A percentile compares a stretch with the other conserved stretches of the same genome.
These are phyloP conservation scores for Fregetta grallaria DNA, from an alignment of 2,113 vertebrate genomes.

Conservation along the genomic window DNA sequence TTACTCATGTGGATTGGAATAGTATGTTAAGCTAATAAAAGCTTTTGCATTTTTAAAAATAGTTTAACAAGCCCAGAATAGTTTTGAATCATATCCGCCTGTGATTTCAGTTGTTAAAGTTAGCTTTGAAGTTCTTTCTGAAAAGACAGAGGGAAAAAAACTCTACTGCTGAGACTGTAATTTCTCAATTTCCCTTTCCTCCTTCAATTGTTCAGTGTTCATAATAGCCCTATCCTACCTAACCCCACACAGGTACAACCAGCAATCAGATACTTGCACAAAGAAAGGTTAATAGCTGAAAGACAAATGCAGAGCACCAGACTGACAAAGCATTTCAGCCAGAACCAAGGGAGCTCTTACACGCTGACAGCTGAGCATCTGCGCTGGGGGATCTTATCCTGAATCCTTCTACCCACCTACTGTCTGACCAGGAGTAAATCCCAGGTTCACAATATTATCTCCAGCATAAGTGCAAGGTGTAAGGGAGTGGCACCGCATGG, in stretches of 20 bases:
- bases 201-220: background rate
- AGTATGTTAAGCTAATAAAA: conserved; percentile 29
- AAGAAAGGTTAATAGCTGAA: background rate
- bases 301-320: background rate
- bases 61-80: conserved; percentile 18
- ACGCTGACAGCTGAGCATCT: background rate
- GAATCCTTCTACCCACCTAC: background rate
- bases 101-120: conserved; percentile 20
- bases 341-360: background rate
- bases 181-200: background rate
- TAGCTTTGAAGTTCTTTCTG: background rate
- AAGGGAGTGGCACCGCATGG: fast-evolving
- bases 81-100: conserved; percentile 4
- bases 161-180: background rate
- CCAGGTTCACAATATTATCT: background rate
- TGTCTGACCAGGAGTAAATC: background rate
- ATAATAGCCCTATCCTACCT: background rate
- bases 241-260: background rate
- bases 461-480: background rate
- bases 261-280: background rate
- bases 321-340: background rate
- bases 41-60: conserved; percentile 44
- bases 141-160: background rate
- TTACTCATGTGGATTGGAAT: conserved; percentile 1
- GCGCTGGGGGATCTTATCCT: background rate